Evolutionary conservation across 2,888 invertebrate species (phyloP), one percentile per base, ranked within the genome.

Genomic region (Rhopalosiphum nymphaeae): DNA sequence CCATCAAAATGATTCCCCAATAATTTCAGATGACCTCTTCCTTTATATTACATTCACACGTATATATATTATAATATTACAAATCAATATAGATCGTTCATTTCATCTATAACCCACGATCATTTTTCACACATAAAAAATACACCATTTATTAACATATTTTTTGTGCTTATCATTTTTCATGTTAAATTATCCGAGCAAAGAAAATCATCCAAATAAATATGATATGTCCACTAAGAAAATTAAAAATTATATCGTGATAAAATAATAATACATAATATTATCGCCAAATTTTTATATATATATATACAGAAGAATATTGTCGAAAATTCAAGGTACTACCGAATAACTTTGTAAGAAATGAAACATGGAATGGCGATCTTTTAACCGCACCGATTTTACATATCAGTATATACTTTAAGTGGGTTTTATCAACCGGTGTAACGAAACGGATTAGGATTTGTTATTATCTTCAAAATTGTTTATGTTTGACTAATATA

Each of bases 401-500:
- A 78, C 53, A 9, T 85, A 85, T 61, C 42, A 21, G 49, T 88
- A 78, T n/a, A 42, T 61, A 42, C 16, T 9, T 67, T 56, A 29
- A 93, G 93, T 89, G 93, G 42, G 89, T 86, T 61, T 85, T 86
- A 94, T 94, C 93, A 85, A 67, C 26, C 53, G 4, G 89, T 85
- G 85, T 93, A 85, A 94, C 84, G 29, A 49, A 90, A 53, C 29
- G 90, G 93, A 90, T 90, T 94, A 94, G 86, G 93, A 94, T 94
- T 94, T 94, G 11, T n/a, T 90, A 94, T 61, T 90, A 90, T 94
- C 93, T 90, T 61, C 84, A 36, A 61, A 56, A 85, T 90, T 94
- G 61, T 94, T 94, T 86, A 94, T 90, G 42, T 94, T 94, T 91
- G 90, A 61, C 93, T 90, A 91, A 94, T 85, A 94, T n/a, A 7